Evolutionary conservation across 2,888 invertebrate genomes (phyloP), one percentile per base, ranked within the genome.

Genomic region (Flexamia atlantica): DNA sequence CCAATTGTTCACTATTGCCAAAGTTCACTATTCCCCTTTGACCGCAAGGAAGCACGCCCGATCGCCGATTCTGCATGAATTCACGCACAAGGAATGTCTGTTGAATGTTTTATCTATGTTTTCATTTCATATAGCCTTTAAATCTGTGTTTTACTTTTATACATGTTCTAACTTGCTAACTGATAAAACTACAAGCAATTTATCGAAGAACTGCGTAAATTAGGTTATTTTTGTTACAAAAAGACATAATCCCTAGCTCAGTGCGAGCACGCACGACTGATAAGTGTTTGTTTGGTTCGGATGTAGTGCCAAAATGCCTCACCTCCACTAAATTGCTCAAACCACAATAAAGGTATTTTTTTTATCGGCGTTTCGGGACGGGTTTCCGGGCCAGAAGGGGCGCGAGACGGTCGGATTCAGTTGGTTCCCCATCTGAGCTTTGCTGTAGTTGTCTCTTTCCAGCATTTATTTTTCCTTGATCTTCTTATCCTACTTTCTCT

Each of bases 301-400:
- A 79, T 79, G 79, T 79, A 79, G 79, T 79, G 79, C 79, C 79
- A 79, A 79, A 79, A 79, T 79, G 79, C 79, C 79, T 79, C 79
- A 57, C 79, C 79, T 57, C 57, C 79, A 79, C 79, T 79, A 79
- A 79, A 79, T 79, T 79, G 79, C 79, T 79, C 79, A 79, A 79
- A 83, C 82, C 82, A 83, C 72, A 83, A 74, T 74, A 83, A 72
- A 40, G 72, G 53, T 74, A 40, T 74, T 83, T 82, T 40, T 72
- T 82, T 42, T 25, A 50, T 28, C 81, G 40, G 50, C 28, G 70
- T 50, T 50, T 23, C 42, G n/a, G 42, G 76, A 14, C 40, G 28
- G 42, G 50, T 40, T 46, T 50, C 25, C n/a, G 30, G 30, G 30
- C 32, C 32, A 30, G 30, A 32, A 30, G 30, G 32, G 70, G 70